Percentiles rank a stretch among this genome's conserved stretches.
These are phyloP conservation scores for Athrips mouffetella DNA, from an alignment of 2,888 invertebrate genomes.

Conservation along the genomic window DNA sequence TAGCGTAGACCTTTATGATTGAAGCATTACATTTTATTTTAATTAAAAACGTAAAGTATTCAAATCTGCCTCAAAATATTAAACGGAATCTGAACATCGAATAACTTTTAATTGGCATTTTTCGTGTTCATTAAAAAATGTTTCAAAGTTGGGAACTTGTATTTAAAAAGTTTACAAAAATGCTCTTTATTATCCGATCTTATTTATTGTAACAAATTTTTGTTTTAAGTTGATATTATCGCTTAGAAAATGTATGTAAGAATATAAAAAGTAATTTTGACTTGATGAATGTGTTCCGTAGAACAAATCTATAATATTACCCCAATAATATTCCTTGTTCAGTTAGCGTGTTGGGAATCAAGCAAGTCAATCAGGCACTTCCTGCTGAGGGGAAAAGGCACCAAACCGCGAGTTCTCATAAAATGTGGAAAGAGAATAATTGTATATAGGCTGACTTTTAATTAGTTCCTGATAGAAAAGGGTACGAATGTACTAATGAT, in stretches of 20 bases:
- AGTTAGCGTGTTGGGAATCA: conserved; percentile 23
- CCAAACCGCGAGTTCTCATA: conserved; percentile 11
- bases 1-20: too few species aligned
- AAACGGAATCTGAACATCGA: too few species aligned
- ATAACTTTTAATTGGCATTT: neutral
- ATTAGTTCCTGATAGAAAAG: too few species aligned
- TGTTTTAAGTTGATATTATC: neutral
- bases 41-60: neutral
- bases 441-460: too few species aligned
- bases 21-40: too few species aligned
- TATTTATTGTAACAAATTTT: neutral
- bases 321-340: neutral
- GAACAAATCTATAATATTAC: neutral
- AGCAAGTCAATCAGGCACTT: conserved; percentile 21
- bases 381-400: conserved; percentile 16
- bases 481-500: too few species aligned
- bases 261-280: neutral
- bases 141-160: neutral
- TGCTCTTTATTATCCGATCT: neutral
- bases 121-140: conserved; percentile 4
- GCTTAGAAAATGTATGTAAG: neutral
- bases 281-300: neutral
- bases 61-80: too few species aligned
- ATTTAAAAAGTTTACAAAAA: neutral
- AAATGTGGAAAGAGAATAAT: too few species aligned